Base-by-base conservation (phyloP, 2,797 vertebrate genomes). In the Rhinichthys osculus region DNA sequence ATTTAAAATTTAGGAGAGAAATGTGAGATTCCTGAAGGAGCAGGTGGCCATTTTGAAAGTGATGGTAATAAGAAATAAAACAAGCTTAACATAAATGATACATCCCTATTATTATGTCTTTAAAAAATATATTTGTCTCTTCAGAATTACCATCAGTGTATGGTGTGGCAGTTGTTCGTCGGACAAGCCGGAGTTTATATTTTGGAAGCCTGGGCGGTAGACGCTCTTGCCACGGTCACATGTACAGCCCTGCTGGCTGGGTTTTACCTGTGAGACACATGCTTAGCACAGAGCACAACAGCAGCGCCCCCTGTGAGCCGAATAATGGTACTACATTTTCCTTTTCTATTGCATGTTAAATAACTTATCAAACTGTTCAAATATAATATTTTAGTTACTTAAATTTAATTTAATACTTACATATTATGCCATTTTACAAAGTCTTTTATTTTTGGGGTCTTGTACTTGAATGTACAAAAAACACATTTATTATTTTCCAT, bases 241-340 rank as follows among this genome's bases (percentile, higher is more conserved):
- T 97, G 81, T 98, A 97, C 91, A 97, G 97, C 85, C 97, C 97
- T 4, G 96, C 93, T 2, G 97, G 97, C 44, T 98, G 97, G 97
- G 91, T 98, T 64, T 93, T 98, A 78, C 96, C 95, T 0, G 91
- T 94, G 85, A 95, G 79, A 88, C 92, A 96, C 90, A 91, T 85
- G 0, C 78, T 96, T 7, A 94, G 93, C 88, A 85, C 90, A 82
- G 88, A 86, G 66, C 91, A 89, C 9, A 97, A 96, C 79, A 88
- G 33, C 85, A 96, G 94, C 85, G 83, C 86, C 80, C 67, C 54
- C 84, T 97, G 96, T 92, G 93, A 97, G 83, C 94, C 96, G 78
- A 93, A 91, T 91, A 92, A 93, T 92, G 97, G 97, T 98, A 92
- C 82, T 73, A 69, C 8, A 67, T 5, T 52, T 69, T 52, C 13